phyloP scores from a whole-genome alignment of 2,113 vertebrate genomes.

The Archilochus colubris region DNA sequence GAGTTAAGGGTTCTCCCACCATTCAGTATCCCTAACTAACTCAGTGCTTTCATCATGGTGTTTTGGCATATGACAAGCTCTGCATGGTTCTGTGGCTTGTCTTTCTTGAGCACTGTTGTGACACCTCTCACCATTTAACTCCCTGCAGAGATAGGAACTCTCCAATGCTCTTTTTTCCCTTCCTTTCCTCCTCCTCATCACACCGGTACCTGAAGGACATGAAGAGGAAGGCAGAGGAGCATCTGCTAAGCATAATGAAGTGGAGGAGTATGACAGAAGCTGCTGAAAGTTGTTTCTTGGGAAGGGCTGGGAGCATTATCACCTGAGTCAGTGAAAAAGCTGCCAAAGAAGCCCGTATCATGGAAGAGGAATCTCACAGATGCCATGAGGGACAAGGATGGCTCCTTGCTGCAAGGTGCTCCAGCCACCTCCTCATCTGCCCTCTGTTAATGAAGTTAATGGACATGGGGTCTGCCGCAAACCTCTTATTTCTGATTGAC shows the following conservation, averaged over 20 bases:
- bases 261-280: conserved; percentile 18
- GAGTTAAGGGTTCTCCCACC: neutral
- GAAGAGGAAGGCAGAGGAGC: conserved; percentile 11
- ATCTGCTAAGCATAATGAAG: conserved; percentile 35
- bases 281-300: conserved; percentile 1
- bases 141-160: neutral
- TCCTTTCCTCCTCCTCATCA: neutral
- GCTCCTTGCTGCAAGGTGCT: neutral
- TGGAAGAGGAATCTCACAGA: neutral
- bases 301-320: neutral
- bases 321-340: conserved; percentile 17
- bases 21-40: neutral
- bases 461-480: neutral
- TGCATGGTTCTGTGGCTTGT: neutral
- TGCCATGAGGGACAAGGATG: neutral
- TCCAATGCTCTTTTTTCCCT: neutral
- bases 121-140: neutral
- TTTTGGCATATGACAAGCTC: neutral
- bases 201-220: neutral
- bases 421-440: accelerated
- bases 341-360: neutral
- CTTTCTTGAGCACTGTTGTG: neutral
- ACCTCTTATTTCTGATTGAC: neutral
- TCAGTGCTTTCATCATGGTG: neutral
- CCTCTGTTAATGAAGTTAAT: neutral